A percentile compares a stretch with the other conserved stretches of the same genome.
Conservation (phyloP, 2,797 vertebrate genomes). For the Petrocephalus sullivani region DNA sequence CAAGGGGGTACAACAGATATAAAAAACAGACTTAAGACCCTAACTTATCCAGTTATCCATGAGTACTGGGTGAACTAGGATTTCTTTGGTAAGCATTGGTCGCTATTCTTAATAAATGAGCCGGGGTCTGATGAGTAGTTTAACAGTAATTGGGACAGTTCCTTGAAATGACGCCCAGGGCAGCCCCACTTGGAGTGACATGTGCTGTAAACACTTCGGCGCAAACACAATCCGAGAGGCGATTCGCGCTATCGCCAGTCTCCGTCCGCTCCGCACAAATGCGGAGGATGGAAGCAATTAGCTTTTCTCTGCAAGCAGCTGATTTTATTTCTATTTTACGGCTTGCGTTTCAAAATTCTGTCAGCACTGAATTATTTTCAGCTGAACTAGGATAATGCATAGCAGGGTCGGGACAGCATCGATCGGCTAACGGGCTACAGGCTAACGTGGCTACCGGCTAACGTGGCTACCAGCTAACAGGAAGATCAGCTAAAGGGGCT, state of each 20-base stretch:
- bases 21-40: background rate
- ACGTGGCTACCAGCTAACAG: background rate
- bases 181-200: background rate
- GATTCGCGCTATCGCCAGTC: background rate
- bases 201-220: background rate
- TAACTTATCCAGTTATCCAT: background rate
- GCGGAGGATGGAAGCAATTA: slow-evolving; percentile 11
- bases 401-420: background rate
- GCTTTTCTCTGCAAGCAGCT: background rate
- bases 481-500: background rate
- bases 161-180: background rate
- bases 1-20: background rate
- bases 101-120: background rate
- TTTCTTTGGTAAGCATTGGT: background rate
- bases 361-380: slow-evolving; percentile 19
- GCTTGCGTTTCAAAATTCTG: slow-evolving; percentile 7
- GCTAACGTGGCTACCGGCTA: background rate
- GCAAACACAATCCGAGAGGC: background rate
- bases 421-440: background rate
- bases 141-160: background rate
- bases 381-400: background rate
- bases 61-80: background rate
- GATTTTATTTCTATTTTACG: slow-evolving; percentile 7
- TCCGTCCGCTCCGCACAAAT: background rate
- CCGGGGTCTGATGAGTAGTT: background rate